These are phyloP conservation scores for Tachina fera DNA, from an alignment of 2,888 invertebrate genomes.

Conservation along the genomic window DNA sequence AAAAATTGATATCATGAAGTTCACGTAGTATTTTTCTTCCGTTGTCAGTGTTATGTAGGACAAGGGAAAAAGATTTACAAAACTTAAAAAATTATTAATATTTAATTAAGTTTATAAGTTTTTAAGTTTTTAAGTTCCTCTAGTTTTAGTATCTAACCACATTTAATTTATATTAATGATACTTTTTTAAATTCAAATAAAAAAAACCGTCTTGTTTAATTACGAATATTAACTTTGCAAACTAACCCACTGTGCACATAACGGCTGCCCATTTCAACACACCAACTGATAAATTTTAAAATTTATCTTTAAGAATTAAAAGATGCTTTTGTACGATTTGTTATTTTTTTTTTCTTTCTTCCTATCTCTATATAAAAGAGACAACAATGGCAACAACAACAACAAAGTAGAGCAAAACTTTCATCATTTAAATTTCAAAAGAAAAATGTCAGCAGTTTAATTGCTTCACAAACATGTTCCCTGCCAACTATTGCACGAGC, in stretches of 20 bases:
- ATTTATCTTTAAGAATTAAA: slow-evolving; percentile 12
- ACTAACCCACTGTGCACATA: not conserved
- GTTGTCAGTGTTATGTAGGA: too few species aligned
- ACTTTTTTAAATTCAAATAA: too few species aligned
- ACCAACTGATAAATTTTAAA: slow-evolving; percentile 54
- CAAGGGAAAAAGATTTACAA: too few species aligned
- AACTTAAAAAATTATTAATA: too few species aligned
- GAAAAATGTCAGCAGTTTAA: slow-evolving; percentile 75
- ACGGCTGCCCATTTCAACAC: not conserved
- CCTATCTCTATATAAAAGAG: not conserved
- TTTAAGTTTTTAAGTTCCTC: too few species aligned
- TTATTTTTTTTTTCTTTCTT: not conserved
- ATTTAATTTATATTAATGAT: too few species aligned
- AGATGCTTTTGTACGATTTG: slow-evolving; percentile 29
- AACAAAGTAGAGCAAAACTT: slow-evolving; percentile 19
- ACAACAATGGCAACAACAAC: slow-evolving; percentile 14
- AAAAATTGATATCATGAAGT: too few species aligned
- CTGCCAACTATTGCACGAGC: not conserved
- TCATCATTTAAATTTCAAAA: slow-evolving; percentile 54
- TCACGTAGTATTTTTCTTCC: too few species aligned
- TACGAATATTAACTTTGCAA: too few species aligned
- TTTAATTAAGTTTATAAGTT: too few species aligned
- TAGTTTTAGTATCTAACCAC: too few species aligned
- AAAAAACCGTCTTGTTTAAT: too few species aligned
- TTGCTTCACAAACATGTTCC: slow-evolving; percentile 80